phyloP scores from a whole-genome alignment of 2,888 invertebrate species.

The Frankliniella intonsa region DNA sequence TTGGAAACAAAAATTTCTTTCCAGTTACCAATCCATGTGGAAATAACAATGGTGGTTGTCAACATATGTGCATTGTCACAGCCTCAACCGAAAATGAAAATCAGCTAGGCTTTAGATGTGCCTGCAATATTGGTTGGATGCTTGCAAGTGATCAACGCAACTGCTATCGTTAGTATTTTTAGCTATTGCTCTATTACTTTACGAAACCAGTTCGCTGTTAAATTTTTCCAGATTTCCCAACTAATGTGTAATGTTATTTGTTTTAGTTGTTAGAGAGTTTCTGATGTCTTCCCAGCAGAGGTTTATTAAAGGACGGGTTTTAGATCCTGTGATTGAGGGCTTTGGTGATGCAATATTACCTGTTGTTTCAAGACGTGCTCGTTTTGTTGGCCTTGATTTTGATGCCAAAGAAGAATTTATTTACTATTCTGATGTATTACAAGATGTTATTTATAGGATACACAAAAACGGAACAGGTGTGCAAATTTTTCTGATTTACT shows the following conservation, averaged over 20 bases:
- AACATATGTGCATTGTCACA: conserved; percentile 91
- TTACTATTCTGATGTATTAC: conserved; percentile 95
- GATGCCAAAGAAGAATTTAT: conserved; percentile 86
- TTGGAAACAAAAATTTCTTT: conserved; percentile 33
- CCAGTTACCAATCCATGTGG: conserved; percentile 72
- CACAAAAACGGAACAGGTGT: conserved; percentile 49
- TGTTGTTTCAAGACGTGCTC: conserved; percentile 81
- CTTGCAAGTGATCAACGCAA: conserved; percentile 68
- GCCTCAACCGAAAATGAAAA: conserved; percentile 57
- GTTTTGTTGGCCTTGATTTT: conserved; percentile 93
- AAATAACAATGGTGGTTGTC: conserved; percentile 80
- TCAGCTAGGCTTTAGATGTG: conserved; percentile 81
- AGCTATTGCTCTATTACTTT: background rate
- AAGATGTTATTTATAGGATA: conserved; percentile 80
- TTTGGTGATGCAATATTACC: conserved; percentile 95
- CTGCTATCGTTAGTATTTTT: conserved; percentile 57
- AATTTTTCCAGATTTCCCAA: conserved; percentile 26
- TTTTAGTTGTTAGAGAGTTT: conserved; percentile 71
- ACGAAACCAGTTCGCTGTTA: conserved; percentile 12
- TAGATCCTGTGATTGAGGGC: conserved; percentile 81
- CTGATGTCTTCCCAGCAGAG: conserved; percentile 93
- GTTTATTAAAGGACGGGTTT: conserved; percentile 88
- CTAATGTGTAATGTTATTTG: conserved; percentile 31
- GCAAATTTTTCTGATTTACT: conserved; percentile 28
- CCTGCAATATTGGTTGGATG: conserved; percentile 83